phyloP scores from a whole-genome alignment of 2,888 invertebrate genomes.

The Crocallis elinguaria region DNA sequence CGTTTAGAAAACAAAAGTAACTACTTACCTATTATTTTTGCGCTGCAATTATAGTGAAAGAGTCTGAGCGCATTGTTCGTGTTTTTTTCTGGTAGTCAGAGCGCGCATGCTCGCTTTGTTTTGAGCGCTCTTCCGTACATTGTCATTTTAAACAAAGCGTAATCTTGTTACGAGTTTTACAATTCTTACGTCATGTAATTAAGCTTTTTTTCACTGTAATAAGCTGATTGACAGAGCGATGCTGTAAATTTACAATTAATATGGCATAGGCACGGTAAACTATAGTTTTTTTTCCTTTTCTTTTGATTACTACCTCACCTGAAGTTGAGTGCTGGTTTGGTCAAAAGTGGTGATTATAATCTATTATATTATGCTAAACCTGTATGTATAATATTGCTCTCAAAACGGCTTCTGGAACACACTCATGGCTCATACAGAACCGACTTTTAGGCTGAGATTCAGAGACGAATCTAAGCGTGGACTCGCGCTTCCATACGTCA shows the following conservation, averaged over 20 bases:
- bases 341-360: no score
- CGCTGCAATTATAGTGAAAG: slow-evolving; percentile 75
- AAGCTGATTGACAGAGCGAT: background rate
- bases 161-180: slow-evolving; percentile 28
- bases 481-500: no score
- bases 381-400: no score
- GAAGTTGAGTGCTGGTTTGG: no score
- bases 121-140: slow-evolving; percentile 70
- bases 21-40: slow-evolving; percentile 47
- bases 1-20: slow-evolving; percentile 75
- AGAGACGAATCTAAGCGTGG: no score
- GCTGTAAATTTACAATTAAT: background rate
- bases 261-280: no score
- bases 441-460: no score
- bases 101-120: slow-evolving; percentile 50
- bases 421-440: no score
- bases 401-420: no score
- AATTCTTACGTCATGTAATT: slow-evolving; percentile 32
- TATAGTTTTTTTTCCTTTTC: no score
- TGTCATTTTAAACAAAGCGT: slow-evolving; percentile 51
- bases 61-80: slow-evolving; percentile 60
- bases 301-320: no score
- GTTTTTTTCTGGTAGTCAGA: slow-evolving; percentile 54
- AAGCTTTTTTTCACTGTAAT: slow-evolving; percentile 33
- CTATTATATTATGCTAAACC: no score